These are phyloP conservation scores for Euleptes europaea DNA, from an alignment of 2,113 vertebrate species.

Conservation along the genomic window DNA sequence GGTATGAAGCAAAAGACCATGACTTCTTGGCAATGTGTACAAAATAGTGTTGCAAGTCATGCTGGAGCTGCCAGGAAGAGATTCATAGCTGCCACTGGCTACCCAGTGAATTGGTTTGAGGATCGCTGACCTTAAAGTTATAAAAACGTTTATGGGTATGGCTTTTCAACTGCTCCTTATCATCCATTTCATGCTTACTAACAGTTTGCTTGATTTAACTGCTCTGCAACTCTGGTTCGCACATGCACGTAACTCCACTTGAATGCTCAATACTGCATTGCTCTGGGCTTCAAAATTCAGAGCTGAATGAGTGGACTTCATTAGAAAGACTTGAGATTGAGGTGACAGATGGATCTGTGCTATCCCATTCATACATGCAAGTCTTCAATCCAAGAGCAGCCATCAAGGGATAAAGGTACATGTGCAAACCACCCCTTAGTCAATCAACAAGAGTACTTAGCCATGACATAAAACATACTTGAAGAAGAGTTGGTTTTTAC, in stretches of 20 bases:
- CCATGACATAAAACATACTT: background rate
- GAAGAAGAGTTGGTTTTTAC: too few relatives aligned
- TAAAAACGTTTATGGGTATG: background rate
- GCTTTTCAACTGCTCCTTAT: background rate
- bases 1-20: background rate
- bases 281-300: background rate
- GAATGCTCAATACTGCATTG: background rate
- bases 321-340: background rate
- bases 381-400: background rate
- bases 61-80: background rate
- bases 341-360: too few relatives aligned
- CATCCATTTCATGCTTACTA: background rate
- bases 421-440: background rate
- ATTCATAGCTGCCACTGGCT: background rate
- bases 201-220: background rate
- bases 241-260: background rate
- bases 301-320: background rate
- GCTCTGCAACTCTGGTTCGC: background rate
- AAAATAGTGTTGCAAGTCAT: too few relatives aligned
- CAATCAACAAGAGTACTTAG: background rate
- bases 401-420: background rate
- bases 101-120: background rate
- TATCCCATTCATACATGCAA: background rate
- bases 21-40: background rate
- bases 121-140: background rate